Conservation (phyloP, 1,140 invertebrate genomes). For the Pseudomyrmex cubaensis region DNA sequence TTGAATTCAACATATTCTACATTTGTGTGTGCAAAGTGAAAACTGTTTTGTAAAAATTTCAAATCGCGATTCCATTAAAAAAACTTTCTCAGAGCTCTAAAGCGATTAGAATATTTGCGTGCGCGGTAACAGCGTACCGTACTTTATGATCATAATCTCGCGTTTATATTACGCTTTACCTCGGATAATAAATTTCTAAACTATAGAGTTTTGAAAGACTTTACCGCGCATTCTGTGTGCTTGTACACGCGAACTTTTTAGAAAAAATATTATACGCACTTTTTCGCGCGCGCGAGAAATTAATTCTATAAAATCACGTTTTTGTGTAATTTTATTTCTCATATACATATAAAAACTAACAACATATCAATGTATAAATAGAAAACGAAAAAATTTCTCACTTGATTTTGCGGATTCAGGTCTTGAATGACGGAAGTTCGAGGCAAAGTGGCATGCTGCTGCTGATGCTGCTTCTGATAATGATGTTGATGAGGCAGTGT, state of each 20-base stretch:
- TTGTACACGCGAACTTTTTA: neutral
- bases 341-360: neutral
- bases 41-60: neutral
- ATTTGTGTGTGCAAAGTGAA: neutral
- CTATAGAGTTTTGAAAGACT: slow-evolving; percentile 23
- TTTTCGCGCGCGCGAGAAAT: neutral
- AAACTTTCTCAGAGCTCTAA: slow-evolving; percentile 3
- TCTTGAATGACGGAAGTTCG: slow-evolving; percentile 81
- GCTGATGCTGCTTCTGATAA: slow-evolving; percentile 86
- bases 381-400: slow-evolving; percentile 48
- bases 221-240: neutral
- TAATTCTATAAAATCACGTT: neutral
- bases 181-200: slow-evolving; percentile 31
- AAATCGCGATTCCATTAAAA: slow-evolving; percentile 35
- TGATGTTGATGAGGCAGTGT: slow-evolving; percentile 85
- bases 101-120: slow-evolving; percentile 29
- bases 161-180: slow-evolving; percentile 34
- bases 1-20: neutral
- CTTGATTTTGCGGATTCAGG: slow-evolving; percentile 79
- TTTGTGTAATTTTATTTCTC: neutral
- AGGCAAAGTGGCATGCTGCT: slow-evolving; percentile 83
- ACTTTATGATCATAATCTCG: slow-evolving; percentile 45
- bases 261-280: slow-evolving; percentile 1
- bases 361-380: neutral
- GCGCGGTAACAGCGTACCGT: neutral